Conservation (phyloP, 2,888 invertebrate genomes). For the Pinctada fucata region DNA sequence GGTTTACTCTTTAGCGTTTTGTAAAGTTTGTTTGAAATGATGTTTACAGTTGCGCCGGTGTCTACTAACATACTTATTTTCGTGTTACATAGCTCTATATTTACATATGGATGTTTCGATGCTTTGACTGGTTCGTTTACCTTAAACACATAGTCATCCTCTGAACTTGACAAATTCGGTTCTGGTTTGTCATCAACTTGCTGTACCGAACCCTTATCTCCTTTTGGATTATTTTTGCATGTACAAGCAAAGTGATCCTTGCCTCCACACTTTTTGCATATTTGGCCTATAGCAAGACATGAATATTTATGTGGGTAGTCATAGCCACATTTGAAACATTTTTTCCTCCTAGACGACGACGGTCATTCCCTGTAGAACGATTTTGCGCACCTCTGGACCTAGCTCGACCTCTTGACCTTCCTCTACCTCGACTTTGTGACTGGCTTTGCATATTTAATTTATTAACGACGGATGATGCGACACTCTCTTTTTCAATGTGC, state of each 20-base stretch:
- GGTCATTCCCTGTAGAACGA: too few species aligned
- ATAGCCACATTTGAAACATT: too few species aligned
- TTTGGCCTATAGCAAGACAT: constrained; percentile 4
- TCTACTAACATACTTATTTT: constrained; percentile 13
- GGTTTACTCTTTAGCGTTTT: not conserved
- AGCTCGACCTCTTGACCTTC: too few species aligned
- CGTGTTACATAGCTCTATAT: not conserved
- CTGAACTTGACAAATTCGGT: constrained; percentile 12
- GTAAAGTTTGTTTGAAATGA: not conserved
- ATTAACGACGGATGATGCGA: too few species aligned
- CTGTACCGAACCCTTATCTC: not conserved
- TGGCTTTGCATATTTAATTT: too few species aligned
- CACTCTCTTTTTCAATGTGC: too few species aligned
- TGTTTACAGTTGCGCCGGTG: constrained; percentile 10
- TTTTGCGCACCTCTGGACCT: too few species aligned
- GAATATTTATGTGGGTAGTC: too few species aligned
- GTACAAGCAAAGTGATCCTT: constrained; percentile 4
- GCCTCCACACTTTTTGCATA: constrained; percentile 4
- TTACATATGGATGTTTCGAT: not conserved
- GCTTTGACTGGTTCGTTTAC: not conserved
- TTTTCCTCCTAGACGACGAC: too few species aligned
- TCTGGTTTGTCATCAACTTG: not conserved
- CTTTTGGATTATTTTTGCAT: not conserved
- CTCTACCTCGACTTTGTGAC: too few species aligned
- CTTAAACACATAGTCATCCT: not conserved